Base-by-base conservation (phyloP, 2,113 vertebrate genomes). In the Prionailurus viverrinus region DNA sequence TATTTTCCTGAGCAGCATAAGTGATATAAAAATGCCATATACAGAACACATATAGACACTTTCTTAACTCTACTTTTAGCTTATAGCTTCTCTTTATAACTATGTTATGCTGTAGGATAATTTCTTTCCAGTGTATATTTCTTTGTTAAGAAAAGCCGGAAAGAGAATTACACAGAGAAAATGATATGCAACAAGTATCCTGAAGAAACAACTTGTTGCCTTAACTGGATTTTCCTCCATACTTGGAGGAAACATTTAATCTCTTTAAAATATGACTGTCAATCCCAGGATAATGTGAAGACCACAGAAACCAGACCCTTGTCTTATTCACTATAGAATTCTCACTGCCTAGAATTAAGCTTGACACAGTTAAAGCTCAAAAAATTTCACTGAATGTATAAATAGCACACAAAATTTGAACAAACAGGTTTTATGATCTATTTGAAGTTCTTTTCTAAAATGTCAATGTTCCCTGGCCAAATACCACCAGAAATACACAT, bases 1-100 rank as follows among this genome's bases (percentile, higher is more conserved):
- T 33, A 19, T 94, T 61, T 89, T 68, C 63, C 13, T 65, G 33
- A 89, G 55, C 8, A 76, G 12, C 15, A 69, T 41, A 88, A 68
- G 21, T 8, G 36, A 27, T 51, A 87, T 79, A 92, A 94, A 91
- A 88, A 88, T 53, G 6, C 15, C 27, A 51, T 48, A 58, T 18
- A 36, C 6, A 45, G 45, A 61, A 36, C 15, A 68, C 31, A 71
- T 11, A 48, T 1, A 82, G 18, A 68, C 21, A 6, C 12, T 55
- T 79, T 78, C 74, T 76, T 92, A 88, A 74, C 82, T 48, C 27
- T n/a, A 39, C 0, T 65, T 23, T 2, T 48, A 29, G 23, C 39
- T 80, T 69, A 65, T n/a, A 80, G 45, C 13, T 74, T 96, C 66
- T 61, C 66, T 97, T 65, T 89, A 36, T 63, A 78, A 31, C 27